phyloP scores from a whole-genome alignment of 2,113 vertebrate genomes.

The Xerus inauris region DNA sequence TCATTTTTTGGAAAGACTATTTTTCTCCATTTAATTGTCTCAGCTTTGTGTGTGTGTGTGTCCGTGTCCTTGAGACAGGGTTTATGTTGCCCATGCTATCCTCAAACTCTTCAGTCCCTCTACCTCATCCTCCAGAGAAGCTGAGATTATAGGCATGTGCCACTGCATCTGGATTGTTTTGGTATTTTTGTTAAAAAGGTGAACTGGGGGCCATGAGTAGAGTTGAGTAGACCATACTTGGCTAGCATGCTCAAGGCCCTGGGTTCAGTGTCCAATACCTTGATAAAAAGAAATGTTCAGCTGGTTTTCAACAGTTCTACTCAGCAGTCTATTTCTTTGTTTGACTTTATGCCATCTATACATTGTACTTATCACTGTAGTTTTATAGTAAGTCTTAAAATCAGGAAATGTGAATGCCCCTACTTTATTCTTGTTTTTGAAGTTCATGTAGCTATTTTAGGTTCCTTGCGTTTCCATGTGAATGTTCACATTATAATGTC shows the following conservation, averaged over 20 bases:
- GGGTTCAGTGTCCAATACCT: too few relatives aligned
- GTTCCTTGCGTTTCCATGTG: neutral
- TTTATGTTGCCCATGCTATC: too few relatives aligned
- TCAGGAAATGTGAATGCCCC: neutral
- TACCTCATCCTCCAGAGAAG: too few relatives aligned
- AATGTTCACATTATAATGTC: neutral
- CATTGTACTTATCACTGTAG: neutral
- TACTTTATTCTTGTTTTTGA: neutral
- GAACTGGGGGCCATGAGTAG: too few relatives aligned
- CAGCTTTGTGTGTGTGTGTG: neutral
- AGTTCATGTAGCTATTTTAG: neutral
- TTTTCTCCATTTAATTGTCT: conserved; percentile 10
- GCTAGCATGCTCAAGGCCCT: too few relatives aligned
- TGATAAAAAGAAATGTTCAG: neutral
- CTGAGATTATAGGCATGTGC: too few relatives aligned
- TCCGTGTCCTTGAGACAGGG: too few relatives aligned
- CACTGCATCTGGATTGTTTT: too few relatives aligned
- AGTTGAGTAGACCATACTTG: too few relatives aligned
- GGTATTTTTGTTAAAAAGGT: neutral
- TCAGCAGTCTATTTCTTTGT: neutral
- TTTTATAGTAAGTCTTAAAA: conserved; percentile 24
- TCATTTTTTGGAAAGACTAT: conserved; percentile 6
- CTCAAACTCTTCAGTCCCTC: too few relatives aligned
- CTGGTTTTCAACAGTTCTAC: neutral
- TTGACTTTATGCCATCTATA: neutral